Evolutionary conservation across 2,113 vertebrate species (phyloP).

Genomic region (Hyaena hyaena): DNA sequence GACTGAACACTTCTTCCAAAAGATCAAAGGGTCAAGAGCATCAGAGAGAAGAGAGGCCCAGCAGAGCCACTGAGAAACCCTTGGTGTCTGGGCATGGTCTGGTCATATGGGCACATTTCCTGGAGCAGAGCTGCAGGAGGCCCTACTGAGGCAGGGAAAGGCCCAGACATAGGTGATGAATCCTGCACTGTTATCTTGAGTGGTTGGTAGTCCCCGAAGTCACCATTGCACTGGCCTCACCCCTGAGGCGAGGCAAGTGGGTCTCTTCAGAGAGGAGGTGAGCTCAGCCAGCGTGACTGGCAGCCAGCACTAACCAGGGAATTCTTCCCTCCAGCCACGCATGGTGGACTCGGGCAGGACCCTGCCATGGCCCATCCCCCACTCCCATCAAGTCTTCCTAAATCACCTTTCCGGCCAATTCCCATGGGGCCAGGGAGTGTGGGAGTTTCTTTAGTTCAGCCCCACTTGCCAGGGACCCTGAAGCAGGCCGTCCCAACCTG

Average conservation of each 20-base stretch:
- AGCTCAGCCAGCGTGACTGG: not conserved
- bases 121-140: not conserved
- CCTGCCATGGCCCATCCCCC: not conserved
- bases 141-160: not conserved
- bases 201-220: not conserved
- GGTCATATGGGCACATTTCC: not conserved
- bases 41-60: not conserved
- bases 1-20: not conserved
- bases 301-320: not conserved
- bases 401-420: not conserved
- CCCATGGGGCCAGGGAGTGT: not conserved
- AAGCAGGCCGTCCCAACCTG: not conserved
- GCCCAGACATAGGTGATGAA: not conserved
- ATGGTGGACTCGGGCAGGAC: not conserved
- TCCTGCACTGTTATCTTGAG: not conserved
- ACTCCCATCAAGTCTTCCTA: not conserved
- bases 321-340: not conserved
- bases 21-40: not conserved
- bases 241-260: not conserved
- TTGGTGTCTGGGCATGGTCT: not conserved
- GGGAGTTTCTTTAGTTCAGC: not conserved
- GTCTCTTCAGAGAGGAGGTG: not conserved
- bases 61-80: not conserved
- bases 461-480: not conserved
- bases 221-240: rapidly evolving